Base-by-base conservation (phyloP, 2,888 invertebrate species). In the Odontothrips loti region DNA sequence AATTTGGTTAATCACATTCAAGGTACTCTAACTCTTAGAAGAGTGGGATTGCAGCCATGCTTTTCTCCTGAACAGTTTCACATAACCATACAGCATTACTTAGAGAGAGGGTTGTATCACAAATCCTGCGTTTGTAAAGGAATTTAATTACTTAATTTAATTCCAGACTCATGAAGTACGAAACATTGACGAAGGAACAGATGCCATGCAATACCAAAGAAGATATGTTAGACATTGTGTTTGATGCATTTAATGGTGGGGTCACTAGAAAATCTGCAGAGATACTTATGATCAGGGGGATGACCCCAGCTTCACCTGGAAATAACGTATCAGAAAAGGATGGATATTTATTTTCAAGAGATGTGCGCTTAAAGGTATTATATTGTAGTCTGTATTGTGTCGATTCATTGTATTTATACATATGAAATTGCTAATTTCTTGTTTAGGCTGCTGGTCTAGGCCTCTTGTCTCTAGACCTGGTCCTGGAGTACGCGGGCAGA, bases 211-310 rank as follows among this genome's bases (percentile, higher is more conserved):
- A 95, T 84, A 87, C 89, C 0, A 94, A 94, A 85, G 89, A 93
- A 0, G 84, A 83, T 80, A 95, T 95, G 93, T 89, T 95, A 2
- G 89, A 93, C 82, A 89, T 95, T 23, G 93, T 95, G 0, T 86
- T 90, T 79, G 90, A 92, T 82, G 95, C 94, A 0, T 94, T 96
- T 84, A 90, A 90, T 51, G 94, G 94, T 0, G 92, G 93, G 0
- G 90, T 95, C 12, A 93, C 92, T 0, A 90, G 89, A 82, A 89
- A 91, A 58, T 91, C 93, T 80, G 93, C 94, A 51, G 90, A 92
- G 85, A 89, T 94, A 81, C 86, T 96, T 83, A 92, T 96, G 91
- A 91, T 90, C 84, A 89, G 96, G 79, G 96, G 95, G 0, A 94
- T 94, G 92, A 87, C 89, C 63, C 90, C 90, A 0, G 90, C 90